Percentiles rank a stretch among this genome's conserved stretches.
Conservation (phyloP, 2,113 vertebrate species). For the Mionectes macconnelli region DNA sequence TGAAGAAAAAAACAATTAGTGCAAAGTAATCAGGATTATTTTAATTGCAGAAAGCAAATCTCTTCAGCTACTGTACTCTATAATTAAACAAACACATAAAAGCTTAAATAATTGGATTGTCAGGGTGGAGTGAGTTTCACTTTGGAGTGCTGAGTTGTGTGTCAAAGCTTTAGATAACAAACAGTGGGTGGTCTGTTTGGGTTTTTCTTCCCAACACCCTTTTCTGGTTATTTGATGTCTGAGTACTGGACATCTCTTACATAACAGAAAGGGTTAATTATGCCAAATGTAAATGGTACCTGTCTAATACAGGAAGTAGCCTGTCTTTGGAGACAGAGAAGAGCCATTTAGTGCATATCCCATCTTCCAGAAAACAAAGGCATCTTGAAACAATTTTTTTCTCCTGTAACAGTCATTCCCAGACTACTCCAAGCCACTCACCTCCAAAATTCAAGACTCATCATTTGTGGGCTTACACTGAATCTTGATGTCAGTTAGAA, state of each 20-base stretch:
- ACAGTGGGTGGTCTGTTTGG: background rate
- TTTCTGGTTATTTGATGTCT: background rate
- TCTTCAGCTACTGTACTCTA: background rate
- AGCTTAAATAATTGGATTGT: background rate
- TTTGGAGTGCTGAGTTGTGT: background rate
- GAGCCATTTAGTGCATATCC: too few relatives aligned
- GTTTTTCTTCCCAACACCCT: accelerated
- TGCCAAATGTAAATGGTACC: background rate
- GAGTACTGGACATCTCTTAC: background rate
- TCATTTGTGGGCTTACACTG: background rate
- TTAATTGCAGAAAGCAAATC: slow-evolving; percentile 10
- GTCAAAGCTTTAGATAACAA: background rate
- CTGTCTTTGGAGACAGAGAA: background rate
- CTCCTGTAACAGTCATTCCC: background rate
- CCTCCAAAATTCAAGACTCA: background rate
- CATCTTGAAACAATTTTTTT: background rate
- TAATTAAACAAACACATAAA: background rate
- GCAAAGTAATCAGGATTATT: background rate
- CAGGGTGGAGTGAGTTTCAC: background rate
- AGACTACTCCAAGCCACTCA: background rate
- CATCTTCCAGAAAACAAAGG: background rate
- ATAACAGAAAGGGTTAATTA: background rate
- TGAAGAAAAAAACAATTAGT: background rate
- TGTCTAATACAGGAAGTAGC: background rate
- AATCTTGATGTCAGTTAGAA: background rate